Conservation (phyloP, 2,113 vertebrate species). For the Picathartes gymnocephalus region DNA sequence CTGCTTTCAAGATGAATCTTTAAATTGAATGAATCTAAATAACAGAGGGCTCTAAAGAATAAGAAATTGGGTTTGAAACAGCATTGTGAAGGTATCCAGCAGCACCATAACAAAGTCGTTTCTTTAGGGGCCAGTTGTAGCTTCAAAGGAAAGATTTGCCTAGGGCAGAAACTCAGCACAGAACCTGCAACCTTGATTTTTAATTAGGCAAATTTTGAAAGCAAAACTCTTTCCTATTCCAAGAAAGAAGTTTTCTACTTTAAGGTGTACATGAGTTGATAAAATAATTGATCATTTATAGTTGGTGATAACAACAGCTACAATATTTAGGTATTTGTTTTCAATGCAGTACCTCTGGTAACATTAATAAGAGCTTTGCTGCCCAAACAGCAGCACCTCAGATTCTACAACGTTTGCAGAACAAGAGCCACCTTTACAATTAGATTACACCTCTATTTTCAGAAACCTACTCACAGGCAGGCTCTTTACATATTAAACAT, state of each 20-base stretch:
- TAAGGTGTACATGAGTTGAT: not conserved
- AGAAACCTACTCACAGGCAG: not conserved
- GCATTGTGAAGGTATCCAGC: conserved; percentile 50
- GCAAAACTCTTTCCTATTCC: conserved; percentile 2
- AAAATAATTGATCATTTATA: not conserved
- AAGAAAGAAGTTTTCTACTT: conserved; percentile 7
- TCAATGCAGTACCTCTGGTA: not conserved
- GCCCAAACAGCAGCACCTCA: not conserved
- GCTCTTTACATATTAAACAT: not conserved
- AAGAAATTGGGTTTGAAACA: conserved; percentile 59
- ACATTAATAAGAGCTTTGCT: not conserved
- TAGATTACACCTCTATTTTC: not conserved
- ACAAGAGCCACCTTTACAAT: not conserved
- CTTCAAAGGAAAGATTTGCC: conserved; percentile 53
- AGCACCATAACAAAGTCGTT: conserved; percentile 32
- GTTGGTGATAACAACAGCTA: not conserved
- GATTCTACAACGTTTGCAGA: not conserved
- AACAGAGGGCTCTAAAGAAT: conserved; percentile 63
- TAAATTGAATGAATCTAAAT: conserved; percentile 61
- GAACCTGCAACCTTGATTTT: conserved; percentile 34
- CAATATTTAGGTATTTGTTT: not conserved
- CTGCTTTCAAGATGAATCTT: conserved; percentile 54
- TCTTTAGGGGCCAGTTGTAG: conserved; percentile 30
- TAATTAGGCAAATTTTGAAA: conserved; percentile 58
- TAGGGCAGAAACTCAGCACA: conserved; percentile 47